Base-by-base conservation (phyloP, 2,797 vertebrate species). In the Carcharodon carcharias region DNA sequence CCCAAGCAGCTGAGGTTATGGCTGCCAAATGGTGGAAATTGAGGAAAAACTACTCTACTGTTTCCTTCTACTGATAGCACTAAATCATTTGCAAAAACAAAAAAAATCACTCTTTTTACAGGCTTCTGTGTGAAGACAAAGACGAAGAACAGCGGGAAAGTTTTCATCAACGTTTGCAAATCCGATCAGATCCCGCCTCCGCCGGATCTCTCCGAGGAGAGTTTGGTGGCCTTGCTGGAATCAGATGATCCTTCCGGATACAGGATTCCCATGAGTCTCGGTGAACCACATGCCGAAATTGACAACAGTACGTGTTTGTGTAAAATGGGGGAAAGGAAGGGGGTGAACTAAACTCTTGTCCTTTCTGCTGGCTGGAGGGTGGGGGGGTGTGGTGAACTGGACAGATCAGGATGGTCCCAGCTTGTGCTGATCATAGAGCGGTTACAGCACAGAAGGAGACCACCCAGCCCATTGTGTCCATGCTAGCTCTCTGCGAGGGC, bases 261-360 rank as follows among this genome's bases (percentile, higher is more conserved):
- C 97, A 98, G 98, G 96, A 98, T 99, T 97, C 98, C 99, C 96
- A 99, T 99, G 99, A 99, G 98, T 96, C 98, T 99, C 1, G 99
- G 99, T 26, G 98, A 99, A 97, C 98, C 98, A 0, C 99, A 99
- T 89, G 97, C 97, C 0, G 99, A 99, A 97, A 95, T 98, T 45
- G 99, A 99, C 97, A 99, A 98, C 96, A 98, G 99, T 99, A 96
- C 97, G 98, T 96, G 31, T 63, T 92, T 63, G 89, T 92, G 35
- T 21, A 65, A 50, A 50, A 40, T 12, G n/a, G 26, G 54, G 31
- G 23, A 67, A n/a, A 89, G 77, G 94, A 21, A 45, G 0, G 4
- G 54, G 6, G 88, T 88, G n/a, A 16, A n/a, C 61, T 18, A 35
- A 28, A 21, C 0, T 4, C 1, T n/a, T n/a, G 16, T 4, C 35